Base-by-base conservation (phyloP, 2,888 invertebrate genomes). In the Leucophenga montana region DNA sequence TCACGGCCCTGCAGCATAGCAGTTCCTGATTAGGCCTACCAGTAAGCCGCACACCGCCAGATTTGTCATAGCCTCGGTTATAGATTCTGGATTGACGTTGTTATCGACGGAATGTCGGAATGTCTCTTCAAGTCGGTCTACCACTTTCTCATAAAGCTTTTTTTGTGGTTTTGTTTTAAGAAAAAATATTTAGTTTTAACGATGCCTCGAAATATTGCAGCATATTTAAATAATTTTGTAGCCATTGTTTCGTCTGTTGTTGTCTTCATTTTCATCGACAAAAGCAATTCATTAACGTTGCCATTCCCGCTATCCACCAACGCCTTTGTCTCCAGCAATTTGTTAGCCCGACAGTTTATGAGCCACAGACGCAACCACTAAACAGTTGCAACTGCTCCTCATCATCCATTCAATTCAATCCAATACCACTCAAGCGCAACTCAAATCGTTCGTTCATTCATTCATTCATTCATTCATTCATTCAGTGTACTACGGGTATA, bases 341-440 rank as follows among this genome's bases (percentile, higher is more conserved):
- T 39, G 39, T 39, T 68, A 70, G 65, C 44, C 69, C 31, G 71
- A 76, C 76, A 81, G 83, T 82, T 82, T 82, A 82, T 81, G 81
- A 82, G 83, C 79, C 79, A 75, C 81, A 83, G 81, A 82, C 81
- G 78, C 83, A 78, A 79, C 75, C 74, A 76, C 68, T 64, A 68
- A 68, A 68, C 62, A 64, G 62, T 48, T 64, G 16, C 59, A 59
- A 59, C 59, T 33, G 59, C 16, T 50, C n/a, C 31, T 46, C 39
- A 39, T 44, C 33, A 46, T 22, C 11, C 39, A 39, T 39, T 11
- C 39, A 8, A 39, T 39, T 39, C 39, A 57, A 57, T 22, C 57
- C 57, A 20, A 57, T 22, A 27, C 18, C 20, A 11, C 54, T 22
- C 16, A 54, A 54, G 22, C 54, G 20, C 0, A 53, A 53, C n/a